Base-by-base conservation (phyloP, 2,797 vertebrate genomes). In the Spea hammondii region DNA sequence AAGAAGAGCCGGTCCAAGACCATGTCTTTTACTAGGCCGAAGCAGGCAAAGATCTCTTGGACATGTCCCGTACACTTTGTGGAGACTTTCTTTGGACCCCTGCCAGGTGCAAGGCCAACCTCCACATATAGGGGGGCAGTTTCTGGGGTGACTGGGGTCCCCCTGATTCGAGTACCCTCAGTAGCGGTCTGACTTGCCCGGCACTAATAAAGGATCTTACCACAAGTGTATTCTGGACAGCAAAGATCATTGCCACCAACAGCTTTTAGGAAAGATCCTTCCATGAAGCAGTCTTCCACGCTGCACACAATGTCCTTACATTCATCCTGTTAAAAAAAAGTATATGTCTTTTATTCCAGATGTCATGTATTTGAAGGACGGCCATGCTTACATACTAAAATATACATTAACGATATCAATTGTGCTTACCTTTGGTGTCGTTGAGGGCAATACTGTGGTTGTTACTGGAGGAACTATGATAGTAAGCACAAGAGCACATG, bases 181-280 rank as follows among this genome's bases (percentile, higher is more conserved):
- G 32, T 2, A 32, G 32, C 32, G 1, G 32, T 32, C 32, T 32
- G 32, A 32, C 32, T 32, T 32, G 32, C 32, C 32, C 2, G 32
- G 32, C 1, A 32, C 32, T 32, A 32, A 32, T 32, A 57, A 57
- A 70, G 10, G 6, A 12, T 44, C 77, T 60, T 62, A 79, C 77
- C 7, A 54, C 77, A 79, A 68, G 48, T 7, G 10, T 62, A 60
- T 9, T 10, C 12, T 14, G 12, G 3, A 47, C 77, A 79, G 77
- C 77, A 70, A 5, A 4, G 54, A 32, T 74, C 5, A 0, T 8
- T 4, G 11, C 12, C 44, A 44, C 1, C 11, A 12, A 59, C 14
- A 59, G 5, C 4, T n/a, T 5, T 46, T 47, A 14, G 8, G 9
- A 3, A 17, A 62, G 68, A 70, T 17, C 77, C 77, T 8, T 72